Conservation (phyloP, 2,888 invertebrate species). For the Cylloceria caligata region DNA sequence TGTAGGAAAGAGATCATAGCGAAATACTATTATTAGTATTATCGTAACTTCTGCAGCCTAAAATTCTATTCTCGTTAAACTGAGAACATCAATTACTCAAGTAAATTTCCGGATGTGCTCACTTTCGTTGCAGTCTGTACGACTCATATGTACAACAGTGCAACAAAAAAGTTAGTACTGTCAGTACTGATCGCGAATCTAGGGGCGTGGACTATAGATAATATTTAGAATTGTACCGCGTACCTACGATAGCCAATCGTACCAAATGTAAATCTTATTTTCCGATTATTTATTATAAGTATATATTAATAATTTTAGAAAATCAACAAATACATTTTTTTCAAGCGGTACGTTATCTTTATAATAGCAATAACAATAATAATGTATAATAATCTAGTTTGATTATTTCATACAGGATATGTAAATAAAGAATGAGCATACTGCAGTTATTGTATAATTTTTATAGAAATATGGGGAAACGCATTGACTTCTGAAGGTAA, state of each 20-base stretch:
- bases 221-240: not conserved
- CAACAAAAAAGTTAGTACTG: constrained; percentile 1
- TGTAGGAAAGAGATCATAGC: not conserved
- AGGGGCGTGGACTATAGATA: not conserved
- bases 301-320: constrained; percentile 43
- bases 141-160: not conserved
- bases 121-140: constrained; percentile 3
- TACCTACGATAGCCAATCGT: constrained; percentile 12
- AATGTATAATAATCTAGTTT: constrained; percentile 3
- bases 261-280: constrained; percentile 31
- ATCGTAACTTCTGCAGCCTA: not conserved
- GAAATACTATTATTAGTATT: constrained; percentile 8
- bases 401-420: constrained; percentile 3
- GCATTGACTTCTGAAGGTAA: constrained; percentile 44
- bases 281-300: constrained; percentile 32
- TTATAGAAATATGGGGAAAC: not conserved
- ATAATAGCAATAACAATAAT: constrained; percentile 25
- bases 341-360: constrained; percentile 8
- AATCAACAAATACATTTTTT: constrained; percentile 25
- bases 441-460: not conserved
- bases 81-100: not conserved
- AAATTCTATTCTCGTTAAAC: not conserved
- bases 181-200: constrained; percentile 14
- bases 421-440: constrained; percentile 3
- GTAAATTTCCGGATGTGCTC: not conserved